Base-by-base conservation (phyloP, 2,888 invertebrate genomes). In the Ophion ventricosus region DNA sequence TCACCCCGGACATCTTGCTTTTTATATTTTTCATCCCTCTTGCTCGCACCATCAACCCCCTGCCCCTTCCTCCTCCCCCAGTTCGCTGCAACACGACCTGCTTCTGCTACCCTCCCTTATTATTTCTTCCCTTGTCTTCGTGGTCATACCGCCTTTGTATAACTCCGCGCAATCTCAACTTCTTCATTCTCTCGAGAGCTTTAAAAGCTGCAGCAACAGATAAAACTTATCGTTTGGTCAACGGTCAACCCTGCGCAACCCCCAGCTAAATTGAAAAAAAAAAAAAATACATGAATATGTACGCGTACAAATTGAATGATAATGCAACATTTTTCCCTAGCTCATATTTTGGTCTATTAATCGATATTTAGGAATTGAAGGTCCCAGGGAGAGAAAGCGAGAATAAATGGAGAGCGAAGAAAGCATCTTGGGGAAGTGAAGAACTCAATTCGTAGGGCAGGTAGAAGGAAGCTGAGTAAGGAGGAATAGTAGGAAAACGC, bases 111-210 rank as follows among this genome's bases (percentile, higher is more conserved):
- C 23, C 70, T 70, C 63, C 74, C 43, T 77, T 69, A 63, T 63
- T 69, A 75, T 80, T 75, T 63, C 25, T 66, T 14, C 35, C 20
- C 26, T 77, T 20, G 20, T 26, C 43, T 49, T 57, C 35, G 59
- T n/a, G 35, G 20, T 26, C 70, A 43, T 49, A 43, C 67, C 73
- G 43, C 26, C 43, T 23, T 54, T 40, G 40, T 67, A 7, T 79
- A 63, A 56, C 66, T n/a, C 25, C 35, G 72, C 49, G 54, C 59
- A 67, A 69, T 29, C 64, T 67, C 64, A 64, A 59, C 70, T 79
- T 69, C 77, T 84, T 80, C 69, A 79, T 80, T 80, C 67, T 26
- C 17, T 72, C 64, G 74, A 69, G n/a, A 54, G 61, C 35, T 78
- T 79, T 66, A 64, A 73, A 72, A 76, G 64, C 63, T 57, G 59